Percentiles rank a stretch among this genome's conserved stretches.
These are phyloP conservation scores for Pteronotus mesoamericanus DNA, from an alignment of 2,797 vertebrate species.

Conservation along the genomic window DNA sequence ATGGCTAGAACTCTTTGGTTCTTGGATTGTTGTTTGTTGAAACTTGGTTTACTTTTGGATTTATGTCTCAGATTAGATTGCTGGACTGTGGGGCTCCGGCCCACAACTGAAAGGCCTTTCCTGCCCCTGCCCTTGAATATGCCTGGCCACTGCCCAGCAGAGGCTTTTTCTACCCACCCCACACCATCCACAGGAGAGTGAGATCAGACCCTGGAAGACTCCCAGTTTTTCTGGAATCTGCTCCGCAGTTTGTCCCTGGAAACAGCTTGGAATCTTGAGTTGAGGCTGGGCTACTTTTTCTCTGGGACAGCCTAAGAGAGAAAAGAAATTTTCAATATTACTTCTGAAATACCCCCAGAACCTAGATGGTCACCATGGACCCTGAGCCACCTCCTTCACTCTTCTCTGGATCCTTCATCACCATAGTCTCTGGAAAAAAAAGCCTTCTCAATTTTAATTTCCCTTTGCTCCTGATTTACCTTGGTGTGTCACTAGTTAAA, in stretches of 20 bases:
- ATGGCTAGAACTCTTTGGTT: not conserved
- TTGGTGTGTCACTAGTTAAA: not conserved
- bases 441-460: not conserved
- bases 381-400: not conserved
- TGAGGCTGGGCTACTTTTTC: not conserved
- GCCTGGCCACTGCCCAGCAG: not conserved
- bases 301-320: not conserved
- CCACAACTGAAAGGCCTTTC: not conserved
- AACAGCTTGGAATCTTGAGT: not conserved
- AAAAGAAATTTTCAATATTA: not conserved
- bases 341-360: not conserved
- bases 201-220: not conserved
- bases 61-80: not conserved
- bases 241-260: not conserved
- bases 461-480: not conserved
- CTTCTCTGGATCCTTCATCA: not conserved
- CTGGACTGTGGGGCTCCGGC: not conserved
- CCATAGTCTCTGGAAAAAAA: not conserved
- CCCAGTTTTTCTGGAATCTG: not conserved
- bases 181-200: not conserved
- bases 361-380: accelerated
- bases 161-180: not conserved
- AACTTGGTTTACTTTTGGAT: not conserved
- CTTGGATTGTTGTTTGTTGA: not conserved
- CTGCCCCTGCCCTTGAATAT: accelerated